Evolutionary conservation across 2,113 vertebrate species (phyloP), one percentile per base, ranked within the genome.

Genomic region (Puma concolor): DNA sequence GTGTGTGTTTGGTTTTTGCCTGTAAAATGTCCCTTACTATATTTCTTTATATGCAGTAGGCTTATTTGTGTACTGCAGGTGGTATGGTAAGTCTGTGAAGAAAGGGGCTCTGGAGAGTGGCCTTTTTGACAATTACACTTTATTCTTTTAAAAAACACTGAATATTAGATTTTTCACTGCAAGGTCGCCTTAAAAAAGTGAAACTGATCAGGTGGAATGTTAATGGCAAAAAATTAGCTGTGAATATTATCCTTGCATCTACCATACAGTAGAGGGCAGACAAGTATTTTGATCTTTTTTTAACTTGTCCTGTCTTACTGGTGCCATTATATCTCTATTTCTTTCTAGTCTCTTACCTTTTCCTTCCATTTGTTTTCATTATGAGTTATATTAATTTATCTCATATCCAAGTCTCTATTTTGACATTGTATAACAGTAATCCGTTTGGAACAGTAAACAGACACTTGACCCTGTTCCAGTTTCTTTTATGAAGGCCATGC

Each of bases 51-150:
- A 99, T 99, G 99, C 99, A 99, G 99, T 99, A 99, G 99, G 98
- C 99, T 99, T 99, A 99, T 98, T 99, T 99, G 99, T 99, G 98
- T 99, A 99, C 99, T 99, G 99, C 99, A 99, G 99, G 98, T 99
- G 98, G 97, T 97, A 99, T 98, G 99, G 99, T 99, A 99, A 99
- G 99, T 99, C 99, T 99, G 91, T 99, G 98, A 99, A 99, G 98
- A 99, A 99, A 99, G 99, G 99, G 99, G 99, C 99, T 99, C 98
- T 99, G 99, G 99, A 99, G 99, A 99, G 99, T 99, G 98, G 98
- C 98, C 99, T 99, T 99, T 99, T 99, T 99, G 97, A 98, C 98
- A 98, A 98, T 99, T 99, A 98, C 95, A 98, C 31, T 98, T 98
- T 98, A 96, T 94, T 98, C 98, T 98, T 97, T 97, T 92, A 3